phyloP scores from a whole-genome alignment of 1,140 invertebrate species.

The Drosophila lacertosa region DNA sequence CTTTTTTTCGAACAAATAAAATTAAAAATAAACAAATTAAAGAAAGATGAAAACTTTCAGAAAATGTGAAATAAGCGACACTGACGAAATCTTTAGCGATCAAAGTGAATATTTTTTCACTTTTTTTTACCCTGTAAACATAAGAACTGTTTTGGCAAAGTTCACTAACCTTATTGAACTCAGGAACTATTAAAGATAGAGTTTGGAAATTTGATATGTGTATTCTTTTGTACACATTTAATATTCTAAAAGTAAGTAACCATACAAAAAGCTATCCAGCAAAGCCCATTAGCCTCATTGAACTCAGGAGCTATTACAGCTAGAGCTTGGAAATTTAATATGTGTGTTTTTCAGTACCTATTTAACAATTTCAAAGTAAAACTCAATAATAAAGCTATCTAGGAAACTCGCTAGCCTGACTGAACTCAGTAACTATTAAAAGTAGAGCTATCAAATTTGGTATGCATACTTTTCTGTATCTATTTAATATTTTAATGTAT shows the following conservation, averaged over 20 bases:
- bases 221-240: not conserved
- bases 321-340: not conserved
- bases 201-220: not conserved
- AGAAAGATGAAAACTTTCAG: slow-evolving; percentile 27
- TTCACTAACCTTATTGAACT: too few relatives aligned
- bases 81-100: slow-evolving; percentile 17
- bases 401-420: too few relatives aligned
- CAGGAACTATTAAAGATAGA: not conserved
- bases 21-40: slow-evolving; percentile 13
- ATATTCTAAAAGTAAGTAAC: too few relatives aligned
- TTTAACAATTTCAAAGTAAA: too few relatives aligned
- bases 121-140: slow-evolving; percentile 2
- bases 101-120: not conserved
- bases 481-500: not conserved
- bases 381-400: too few relatives aligned
- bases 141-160: too few relatives aligned
- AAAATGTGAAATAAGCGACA: not conserved
- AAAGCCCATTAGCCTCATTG: too few relatives aligned
- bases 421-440: not conserved
- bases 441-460: not conserved
- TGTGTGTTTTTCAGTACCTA: not conserved
- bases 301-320: not conserved
- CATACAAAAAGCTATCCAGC: too few relatives aligned
- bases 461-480: not conserved
- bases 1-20: slow-evolving; percentile 31